These are phyloP conservation scores for Steinernema scapterisci DNA, from an alignment of 2,888 invertebrate species.

Conservation along the genomic window DNA sequence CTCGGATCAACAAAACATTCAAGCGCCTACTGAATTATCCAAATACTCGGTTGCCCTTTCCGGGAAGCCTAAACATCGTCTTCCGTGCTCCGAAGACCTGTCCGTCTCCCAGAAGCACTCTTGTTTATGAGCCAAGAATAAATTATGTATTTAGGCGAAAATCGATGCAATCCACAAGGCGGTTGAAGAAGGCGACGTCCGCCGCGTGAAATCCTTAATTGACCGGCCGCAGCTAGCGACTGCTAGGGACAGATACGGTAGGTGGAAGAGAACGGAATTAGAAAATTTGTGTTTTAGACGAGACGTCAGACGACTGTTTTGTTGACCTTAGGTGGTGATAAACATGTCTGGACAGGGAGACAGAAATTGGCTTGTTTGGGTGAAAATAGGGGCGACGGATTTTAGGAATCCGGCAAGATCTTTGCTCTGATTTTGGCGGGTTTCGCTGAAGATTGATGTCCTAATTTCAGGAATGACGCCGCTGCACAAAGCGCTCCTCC, in stretches of 20 bases:
- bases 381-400: too few relatives aligned
- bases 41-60: too few relatives aligned
- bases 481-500: slow-evolving; percentile 65
- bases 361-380: too few relatives aligned
- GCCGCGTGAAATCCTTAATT: slow-evolving; percentile 79
- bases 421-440: too few relatives aligned
- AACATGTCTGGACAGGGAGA: not conserved
- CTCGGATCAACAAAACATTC: not conserved
- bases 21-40: not conserved
- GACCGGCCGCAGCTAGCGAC: slow-evolving; percentile 78
- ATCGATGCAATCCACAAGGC: slow-evolving; percentile 86
- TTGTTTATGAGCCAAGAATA: not conserved
- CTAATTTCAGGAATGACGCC: slow-evolving; percentile 63
- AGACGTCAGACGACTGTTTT: not conserved
- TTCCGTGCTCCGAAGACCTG: too few relatives aligned
- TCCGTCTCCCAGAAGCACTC: too few relatives aligned
- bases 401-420: too few relatives aligned
- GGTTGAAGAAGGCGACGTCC: slow-evolving; percentile 81
- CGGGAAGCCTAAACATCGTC: too few relatives aligned
- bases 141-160: slow-evolving; percentile 76
- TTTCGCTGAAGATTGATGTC: too few relatives aligned
- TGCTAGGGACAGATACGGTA: slow-evolving; percentile 77
- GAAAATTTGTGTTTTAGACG: not conserved
- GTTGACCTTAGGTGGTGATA: slow-evolving; percentile 28
- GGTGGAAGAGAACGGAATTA: slow-evolving; percentile 64